Evolutionary conservation across 1,140 invertebrate genomes (phyloP).

Genomic region (Cylas formicarius): DNA sequence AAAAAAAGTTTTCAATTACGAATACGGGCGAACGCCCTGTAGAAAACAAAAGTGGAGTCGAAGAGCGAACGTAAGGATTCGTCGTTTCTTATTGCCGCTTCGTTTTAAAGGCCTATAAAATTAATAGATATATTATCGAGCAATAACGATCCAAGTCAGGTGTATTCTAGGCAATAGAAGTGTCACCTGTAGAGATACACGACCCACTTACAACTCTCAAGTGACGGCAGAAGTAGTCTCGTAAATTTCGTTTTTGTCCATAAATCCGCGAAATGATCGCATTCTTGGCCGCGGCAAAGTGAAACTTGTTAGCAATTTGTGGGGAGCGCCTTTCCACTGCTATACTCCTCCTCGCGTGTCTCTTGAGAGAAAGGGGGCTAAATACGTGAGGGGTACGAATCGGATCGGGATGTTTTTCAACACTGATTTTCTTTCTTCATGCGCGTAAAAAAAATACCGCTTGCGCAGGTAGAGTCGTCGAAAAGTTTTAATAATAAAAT

Average conservation of each 20-base stretch:
- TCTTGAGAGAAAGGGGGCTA: conserved; percentile 6
- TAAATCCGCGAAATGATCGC: conserved; percentile 28
- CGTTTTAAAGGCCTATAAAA: conserved; percentile 11
- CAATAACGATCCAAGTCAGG: conserved; percentile 24
- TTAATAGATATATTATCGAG: conserved; percentile 16
- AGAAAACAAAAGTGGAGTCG: too few species aligned
- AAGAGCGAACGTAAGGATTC: too few species aligned
- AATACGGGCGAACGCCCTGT: too few species aligned
- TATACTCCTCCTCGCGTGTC: conserved; percentile 10
- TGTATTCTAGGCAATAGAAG: conserved; percentile 24
- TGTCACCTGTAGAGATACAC: conserved; percentile 26
- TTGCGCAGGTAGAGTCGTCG: too few species aligned
- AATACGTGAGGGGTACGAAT: neutral
- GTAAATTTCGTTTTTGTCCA: conserved; percentile 26
- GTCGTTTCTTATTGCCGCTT: too few species aligned
- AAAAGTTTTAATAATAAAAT: too few species aligned
- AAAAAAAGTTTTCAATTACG: too few species aligned
- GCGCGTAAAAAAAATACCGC: too few species aligned
- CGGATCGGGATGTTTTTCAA: too few species aligned
- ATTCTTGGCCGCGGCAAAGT: conserved; percentile 25
- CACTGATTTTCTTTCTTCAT: too few species aligned
- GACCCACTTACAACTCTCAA: conserved; percentile 15
- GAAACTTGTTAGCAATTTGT: conserved; percentile 28
- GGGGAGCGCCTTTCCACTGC: conserved; percentile 12
- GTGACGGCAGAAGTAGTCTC: conserved; percentile 21